Conservation (phyloP, 1,140 invertebrate species). For the Zeugodacus cucurbitae region DNA sequence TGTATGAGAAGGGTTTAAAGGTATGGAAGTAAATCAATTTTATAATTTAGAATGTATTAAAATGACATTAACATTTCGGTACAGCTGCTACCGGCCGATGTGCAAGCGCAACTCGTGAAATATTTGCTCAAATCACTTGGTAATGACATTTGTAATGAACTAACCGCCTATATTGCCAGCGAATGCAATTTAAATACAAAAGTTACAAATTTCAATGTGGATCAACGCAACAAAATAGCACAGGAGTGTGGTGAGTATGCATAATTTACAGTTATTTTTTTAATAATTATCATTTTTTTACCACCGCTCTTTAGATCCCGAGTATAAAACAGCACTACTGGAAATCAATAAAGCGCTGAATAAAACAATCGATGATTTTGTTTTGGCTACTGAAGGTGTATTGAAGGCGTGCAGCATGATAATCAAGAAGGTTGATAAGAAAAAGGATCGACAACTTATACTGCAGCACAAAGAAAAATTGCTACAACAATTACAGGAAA, state of each 20-base stretch:
- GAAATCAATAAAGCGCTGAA: conserved; percentile 74
- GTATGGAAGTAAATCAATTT: conserved; percentile 47
- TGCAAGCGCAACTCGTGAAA: conserved; percentile 77
- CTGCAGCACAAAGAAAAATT: conserved; percentile 83
- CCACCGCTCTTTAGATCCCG: conserved; percentile 47
- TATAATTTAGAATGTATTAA: neutral
- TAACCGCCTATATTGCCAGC: conserved; percentile 77
- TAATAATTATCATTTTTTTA: neutral
- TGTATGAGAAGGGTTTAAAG: conserved; percentile 90
- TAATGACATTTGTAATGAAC: conserved; percentile 83
- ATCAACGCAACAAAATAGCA: conserved; percentile 76
- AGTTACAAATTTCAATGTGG: conserved; percentile 71
- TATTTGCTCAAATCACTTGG: conserved; percentile 87
- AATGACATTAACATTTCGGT: neutral
- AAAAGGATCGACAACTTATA: conserved; percentile 83
- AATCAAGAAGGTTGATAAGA: conserved; percentile 88
- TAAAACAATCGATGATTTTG: conserved; percentile 81
- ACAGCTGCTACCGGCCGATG: conserved; percentile 67
- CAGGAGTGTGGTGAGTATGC: conserved; percentile 68
- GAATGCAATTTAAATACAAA: conserved; percentile 73
- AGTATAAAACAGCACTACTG: conserved; percentile 72
- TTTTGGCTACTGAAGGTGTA: conserved; percentile 76
- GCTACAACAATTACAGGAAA: conserved; percentile 79
- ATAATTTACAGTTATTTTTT: neutral
- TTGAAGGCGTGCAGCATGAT: conserved; percentile 83